Percentiles rank a stretch among this genome's conserved stretches.
Conservation (phyloP, 2,797 vertebrate species). For the Sebastes wilsoni region DNA sequence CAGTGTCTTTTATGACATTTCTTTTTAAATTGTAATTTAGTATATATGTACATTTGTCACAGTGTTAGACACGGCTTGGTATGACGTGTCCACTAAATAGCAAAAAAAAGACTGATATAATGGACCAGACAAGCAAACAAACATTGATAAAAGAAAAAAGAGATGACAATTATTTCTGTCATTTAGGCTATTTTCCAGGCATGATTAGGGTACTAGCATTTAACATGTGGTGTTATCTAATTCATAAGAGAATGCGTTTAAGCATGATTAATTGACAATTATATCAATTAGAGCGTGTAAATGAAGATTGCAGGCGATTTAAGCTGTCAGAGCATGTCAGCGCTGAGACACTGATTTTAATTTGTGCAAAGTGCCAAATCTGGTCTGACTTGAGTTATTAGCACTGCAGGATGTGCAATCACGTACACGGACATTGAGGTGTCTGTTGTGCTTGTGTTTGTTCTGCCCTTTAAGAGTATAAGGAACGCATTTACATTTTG, state of each 20-base stretch:
- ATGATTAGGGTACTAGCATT: neutral
- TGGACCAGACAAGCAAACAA: neutral
- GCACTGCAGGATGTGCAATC: neutral
- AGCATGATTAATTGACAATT: constrained; percentile 28
- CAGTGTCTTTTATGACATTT: no score
- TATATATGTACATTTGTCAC: neutral
- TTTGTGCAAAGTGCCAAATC: neutral
- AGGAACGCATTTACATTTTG: neutral
- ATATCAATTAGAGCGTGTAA: constrained; percentile 17
- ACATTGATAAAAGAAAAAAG: neutral
- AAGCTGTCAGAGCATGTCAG: constrained; percentile 3
- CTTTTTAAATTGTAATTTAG: no score
- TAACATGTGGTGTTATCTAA: neutral
- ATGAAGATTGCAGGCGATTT: constrained; percentile 13
- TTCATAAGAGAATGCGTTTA: neutral
- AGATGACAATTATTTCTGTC: neutral
- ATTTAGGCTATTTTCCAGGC: neutral
- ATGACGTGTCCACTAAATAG: no score
- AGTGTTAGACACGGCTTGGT: neutral
- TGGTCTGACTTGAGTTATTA: neutral
- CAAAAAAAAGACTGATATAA: neutral
- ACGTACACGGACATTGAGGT: neutral
- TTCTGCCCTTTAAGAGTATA: neutral
- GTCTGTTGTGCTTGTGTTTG: neutral
- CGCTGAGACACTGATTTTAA: neutral